Percentiles rank a stretch among this genome's conserved stretches.
Evolutionary conservation across 2,888 invertebrate species (phyloP).

Genomic region (Tenthredo livida): DNA sequence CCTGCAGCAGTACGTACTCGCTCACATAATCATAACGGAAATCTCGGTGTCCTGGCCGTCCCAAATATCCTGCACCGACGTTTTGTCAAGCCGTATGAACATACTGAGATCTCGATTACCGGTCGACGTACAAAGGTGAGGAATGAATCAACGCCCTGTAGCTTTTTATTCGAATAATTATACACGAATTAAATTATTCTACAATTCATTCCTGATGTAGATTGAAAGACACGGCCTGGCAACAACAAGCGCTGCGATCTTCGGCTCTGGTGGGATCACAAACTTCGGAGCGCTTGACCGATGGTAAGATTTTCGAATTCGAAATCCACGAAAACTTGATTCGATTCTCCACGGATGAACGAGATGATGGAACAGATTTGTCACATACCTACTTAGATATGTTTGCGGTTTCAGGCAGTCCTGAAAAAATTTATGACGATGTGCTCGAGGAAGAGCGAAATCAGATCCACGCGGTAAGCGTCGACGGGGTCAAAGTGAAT

Average conservation of each 20-base stretch:
- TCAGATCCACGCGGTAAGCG: constrained; percentile 78
- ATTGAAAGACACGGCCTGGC: constrained; percentile 75
- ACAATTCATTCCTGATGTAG: constrained; percentile 51
- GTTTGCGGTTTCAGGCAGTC: not conserved
- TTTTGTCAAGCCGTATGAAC: constrained; percentile 66
- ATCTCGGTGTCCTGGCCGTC: no score
- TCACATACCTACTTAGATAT: not conserved
- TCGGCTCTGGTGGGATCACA: constrained; percentile 53
- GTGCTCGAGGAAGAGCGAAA: constrained; percentile 59
- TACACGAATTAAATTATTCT: constrained; percentile 58
- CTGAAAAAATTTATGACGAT: constrained; percentile 63
- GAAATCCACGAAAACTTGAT: not conserved
- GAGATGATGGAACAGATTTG: not conserved
- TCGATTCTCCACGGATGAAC: no score
- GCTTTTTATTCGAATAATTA: constrained; percentile 66
- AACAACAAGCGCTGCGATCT: constrained; percentile 75
- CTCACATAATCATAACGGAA: no score
- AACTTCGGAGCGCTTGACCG: constrained; percentile 57
- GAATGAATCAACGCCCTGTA: not conserved
- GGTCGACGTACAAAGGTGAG: constrained; percentile 71
- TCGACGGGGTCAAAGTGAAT: constrained; percentile 74
- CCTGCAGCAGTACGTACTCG: no score
- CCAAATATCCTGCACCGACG: no score
- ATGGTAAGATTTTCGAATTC: constrained; percentile 37
- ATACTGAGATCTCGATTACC: constrained; percentile 66